Evolutionary conservation across 2,888 invertebrate species (phyloP), one percentile per base, ranked within the genome.

Genomic region (Sussaba pulchella): DNA sequence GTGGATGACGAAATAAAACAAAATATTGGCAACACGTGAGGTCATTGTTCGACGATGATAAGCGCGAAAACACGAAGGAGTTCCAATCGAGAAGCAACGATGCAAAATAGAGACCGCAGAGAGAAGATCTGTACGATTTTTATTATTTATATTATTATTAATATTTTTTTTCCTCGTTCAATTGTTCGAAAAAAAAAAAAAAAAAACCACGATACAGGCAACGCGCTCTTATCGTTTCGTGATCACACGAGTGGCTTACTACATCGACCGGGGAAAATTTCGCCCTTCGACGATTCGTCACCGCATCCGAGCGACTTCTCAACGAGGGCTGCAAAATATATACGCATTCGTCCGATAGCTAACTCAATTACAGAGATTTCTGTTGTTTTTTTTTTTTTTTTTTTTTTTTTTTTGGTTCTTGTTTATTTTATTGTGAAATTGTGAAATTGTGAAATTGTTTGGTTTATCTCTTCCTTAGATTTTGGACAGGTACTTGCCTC

Each of bases 401-500:
- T 31, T 66, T 74, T 57, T 52, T 71, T 71, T 52, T 41, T 67
- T 19, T 39, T 21, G 12, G 50, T 41, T 24, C 45, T 21, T 61
- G 45, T 73, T 45, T 63, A n/a, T 36, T 26, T 36, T 31, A 10
- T 50, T 39, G 31, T 50, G 47, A n/a, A n/a, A n/a, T n/a, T n/a
- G n/a, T n/a, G n/a, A n/a, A n/a, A n/a, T n/a, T n/a, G n/a, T n/a
- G n/a, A n/a, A n/a, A n/a, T n/a, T n/a, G n/a, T n/a, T n/a, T n/a
- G n/a, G n/a, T n/a, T 24, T 57, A 57, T 70, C 57, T 70, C 57
- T 70, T 64, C 63, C 69, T 82, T 83, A 84, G 81, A 84, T 84
- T 84, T 81, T 82, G 83, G 90, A 90, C 90, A 90, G 87, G 90
- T 92, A 92, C 92, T 92, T 92, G 92, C 92, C 92, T 92, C 89